Percentiles rank a stretch among this genome's conserved stretches.
These are phyloP conservation scores for Heliconius sara DNA, from an alignment of 2,888 invertebrate genomes.

Conservation along the genomic window DNA sequence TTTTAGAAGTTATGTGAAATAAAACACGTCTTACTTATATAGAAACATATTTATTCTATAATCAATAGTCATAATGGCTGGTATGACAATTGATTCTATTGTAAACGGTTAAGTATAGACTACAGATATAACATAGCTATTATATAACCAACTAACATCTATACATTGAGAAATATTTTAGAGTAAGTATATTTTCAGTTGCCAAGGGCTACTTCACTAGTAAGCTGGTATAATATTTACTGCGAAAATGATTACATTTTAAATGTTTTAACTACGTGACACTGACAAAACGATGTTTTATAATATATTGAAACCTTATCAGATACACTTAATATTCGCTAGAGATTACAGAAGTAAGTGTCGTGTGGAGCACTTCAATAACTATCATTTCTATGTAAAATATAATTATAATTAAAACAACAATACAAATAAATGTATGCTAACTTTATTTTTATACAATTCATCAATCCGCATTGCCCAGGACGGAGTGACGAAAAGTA, in stretches of 20 bases:
- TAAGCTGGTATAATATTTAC: background rate
- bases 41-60: constrained; percentile 75
- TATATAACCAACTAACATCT: constrained; percentile 32
- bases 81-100: constrained; percentile 73
- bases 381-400: background rate
- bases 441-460: constrained; percentile 55
- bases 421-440: background rate
- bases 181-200: background rate
- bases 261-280: background rate
- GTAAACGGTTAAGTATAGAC: constrained; percentile 28
- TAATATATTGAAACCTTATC: constrained; percentile 13
- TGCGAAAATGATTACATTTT: background rate
- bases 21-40: constrained; percentile 61
- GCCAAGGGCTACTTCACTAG: background rate
- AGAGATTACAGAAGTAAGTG: constrained; percentile 22
- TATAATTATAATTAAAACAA: background rate
- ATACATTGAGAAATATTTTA: background rate
- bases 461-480: constrained; percentile 83
- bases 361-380: constrained; percentile 35
- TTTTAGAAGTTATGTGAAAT: constrained; percentile 37
- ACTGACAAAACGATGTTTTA: background rate
- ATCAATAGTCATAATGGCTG: constrained; percentile 83
- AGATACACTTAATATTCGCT: constrained; percentile 9
- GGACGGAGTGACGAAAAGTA: constrained; percentile 77
- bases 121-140: constrained; percentile 14